Evolutionary conservation across 2,888 invertebrate genomes (phyloP).

Genomic region (Eugnorisma glareosa): DNA sequence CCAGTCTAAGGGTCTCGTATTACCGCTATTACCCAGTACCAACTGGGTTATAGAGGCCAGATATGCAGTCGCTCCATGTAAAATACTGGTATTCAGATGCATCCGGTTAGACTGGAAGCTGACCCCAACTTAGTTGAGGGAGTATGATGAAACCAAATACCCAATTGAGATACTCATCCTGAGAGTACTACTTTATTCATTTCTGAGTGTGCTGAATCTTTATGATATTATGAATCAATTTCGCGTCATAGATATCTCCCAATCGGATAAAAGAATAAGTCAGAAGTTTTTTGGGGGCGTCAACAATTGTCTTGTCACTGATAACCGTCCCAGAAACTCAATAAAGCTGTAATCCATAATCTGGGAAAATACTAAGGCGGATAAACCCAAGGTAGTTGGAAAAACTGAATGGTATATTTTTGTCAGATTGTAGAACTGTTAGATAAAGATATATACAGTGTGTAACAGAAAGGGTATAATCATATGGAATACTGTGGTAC

Average conservation of each 20-base stretch:
- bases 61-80: too few species aligned
- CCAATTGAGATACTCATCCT: not conserved
- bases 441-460: too few species aligned
- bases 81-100: too few species aligned
- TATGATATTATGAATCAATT: constrained; percentile 22
- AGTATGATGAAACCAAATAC: not conserved
- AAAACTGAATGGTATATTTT: constrained; percentile 29
- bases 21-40: too few species aligned
- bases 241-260: constrained; percentile 16
- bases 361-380: constrained; percentile 31
- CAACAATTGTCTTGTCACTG: constrained; percentile 25
- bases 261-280: constrained; percentile 20
- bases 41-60: too few species aligned
- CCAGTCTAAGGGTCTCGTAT: too few species aligned
- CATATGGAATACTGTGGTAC: too few species aligned
- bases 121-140: too few species aligned
- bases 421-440: constrained; percentile 19
- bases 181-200: not conserved
- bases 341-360: constrained; percentile 15
- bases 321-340: constrained; percentile 18
- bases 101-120: too few species aligned
- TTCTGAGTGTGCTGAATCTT: constrained; percentile 10
- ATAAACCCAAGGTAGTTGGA: constrained; percentile 39
- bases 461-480: too few species aligned
- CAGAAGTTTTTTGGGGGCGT: constrained; percentile 13